Base-by-base conservation (phyloP, 2,797 vertebrate species). In the Peromyscus attwateri region DNA sequence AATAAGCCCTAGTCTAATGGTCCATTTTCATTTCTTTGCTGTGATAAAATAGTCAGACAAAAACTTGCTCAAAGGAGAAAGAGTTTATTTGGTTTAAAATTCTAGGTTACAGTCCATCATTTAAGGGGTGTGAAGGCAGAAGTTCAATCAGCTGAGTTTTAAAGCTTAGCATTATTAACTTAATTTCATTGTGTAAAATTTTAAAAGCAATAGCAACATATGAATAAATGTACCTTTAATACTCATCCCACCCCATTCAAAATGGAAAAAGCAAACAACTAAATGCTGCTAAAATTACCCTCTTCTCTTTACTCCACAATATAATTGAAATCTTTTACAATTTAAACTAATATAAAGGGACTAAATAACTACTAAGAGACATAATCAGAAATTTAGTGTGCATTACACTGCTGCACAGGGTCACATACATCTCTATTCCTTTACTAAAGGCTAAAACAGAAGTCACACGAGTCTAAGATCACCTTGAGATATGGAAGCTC, bases 181-280 rank as follows among this genome's bases (percentile, higher is more conserved):
- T 2, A 25, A 76, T 76, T 76, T 46, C 12, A 27, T 13, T 29
- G 13, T 55, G 14, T 46, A 40, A 9, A 95, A 52, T 10, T 91
- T 62, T 92, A 68, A 94, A 70, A 4, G 88, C 31, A 94, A 14
- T 76, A 52, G 2, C 31, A 83, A 92, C 80, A 94, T 81, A 85
- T 81, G 55, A 64, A 71, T 81, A 89, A 91, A 49, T 92, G 19
- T 34, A 66, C 62, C 29, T 85, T 49, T 23, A 49, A 68, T 49
- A 10, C 10, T 66, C 6, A 7, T 1, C 12, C 10, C 29, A 14
- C 6, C 7, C 9, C 70, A 29, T 80, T 88, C 13, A 49, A 68
- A 83, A 75, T n/a, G 6, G 62, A 55, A 90, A 55, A 55, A 16
- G 4, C 1, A 71, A 94, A 62, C 29, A 71, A 71, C 29, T 40